Base-by-base conservation (phyloP, 2,888 invertebrate genomes). In the Lepidochrysops patricia region DNA sequence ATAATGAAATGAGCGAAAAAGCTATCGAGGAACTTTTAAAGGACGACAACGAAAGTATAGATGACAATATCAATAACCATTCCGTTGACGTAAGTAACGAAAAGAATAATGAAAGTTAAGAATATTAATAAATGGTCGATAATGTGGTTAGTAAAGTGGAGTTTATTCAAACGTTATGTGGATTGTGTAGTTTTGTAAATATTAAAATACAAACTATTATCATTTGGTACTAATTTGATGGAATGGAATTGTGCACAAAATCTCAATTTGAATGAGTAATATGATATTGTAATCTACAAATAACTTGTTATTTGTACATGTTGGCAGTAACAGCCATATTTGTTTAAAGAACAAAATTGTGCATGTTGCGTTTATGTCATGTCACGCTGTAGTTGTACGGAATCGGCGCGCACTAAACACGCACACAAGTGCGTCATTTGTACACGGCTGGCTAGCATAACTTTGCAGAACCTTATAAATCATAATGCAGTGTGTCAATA, bases 1-100 rank as follows among this genome's bases (percentile, higher is more conserved):
- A 80, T 63, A 50, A 73, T 54, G 85, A 84, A 66, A 80, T 81
- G 70, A 82, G 77, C 67, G 82, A 82, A 35, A 82, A 85, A 64
- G 71, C 80, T 71, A 84, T 84, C 63, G 79, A 85, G 63, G 76
- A 70, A 61, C 72, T 84, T 58, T 69, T 85, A 58, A 79, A 80
- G 64, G 82, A 77, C 63, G 80, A 80, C 62, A 73, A 68, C 61
- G 65, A 66, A 60, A 71, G 66, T 26, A 73, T 64, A 61, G 62
- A 48, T 60, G 62, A 9, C 29, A 62, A 59, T 48, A 58, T 57
- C 43, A 61, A 57, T 25, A 60, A 60, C 57, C 63, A 63, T 37
- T 57, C 62, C 32, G 57, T 54, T 19, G 62, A 61, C 57, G 34
- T 58, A 26, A 60, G 60, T 26, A 61, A 63, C 48, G 57, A 64